Evolutionary conservation across 2,797 vertebrate genomes (phyloP), one percentile per base, ranked within the genome.

Genomic region (Cottoperca gobio): DNA sequence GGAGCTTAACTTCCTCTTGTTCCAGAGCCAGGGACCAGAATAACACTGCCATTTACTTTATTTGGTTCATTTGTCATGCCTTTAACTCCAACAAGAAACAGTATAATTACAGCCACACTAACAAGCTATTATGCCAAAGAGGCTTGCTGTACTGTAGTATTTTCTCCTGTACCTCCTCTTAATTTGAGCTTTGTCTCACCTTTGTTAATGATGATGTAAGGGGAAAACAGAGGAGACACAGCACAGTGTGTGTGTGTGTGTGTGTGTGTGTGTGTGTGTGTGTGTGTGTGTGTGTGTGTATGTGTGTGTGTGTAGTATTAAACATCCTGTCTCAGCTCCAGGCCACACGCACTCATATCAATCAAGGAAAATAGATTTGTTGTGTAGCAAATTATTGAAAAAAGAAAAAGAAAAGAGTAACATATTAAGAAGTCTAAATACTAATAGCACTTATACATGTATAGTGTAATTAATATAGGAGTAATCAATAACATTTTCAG

Each of bases 81-180:
- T 81, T 75, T 76, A 77, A 78, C 57, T 79, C 53, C 46, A 68
- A 37, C 53, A 71, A 81, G 61, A 75, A 81, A 46, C 31, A 19
- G n/a, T 42, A 71, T 89, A 77, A 89, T 86, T 89, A 86, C 57
- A 76, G 52, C 68, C 69, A 73, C 35, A 79, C 58, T 70, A 54
- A 50, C 73, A 76, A 76, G 48, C 53, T 66, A 83, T 81, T 83
- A 82, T 59, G 49, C 31, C 54, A 43, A 81, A 86, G 70, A 66
- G 67, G 71, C 72, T 79, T 40, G 45, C 60, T 81, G 37, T 68
- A 50, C 67, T 77, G 50, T 40, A 57, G 45, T 54, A 48, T 73
- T 82, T 69, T 65, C 69, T 74, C 54, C n/a, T 50, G 63, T 55
- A 48, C 67, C 54, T 70, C 35, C 48, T 67, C 40, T 68, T 82